A percentile compares a stretch with the other conserved stretches of the same genome.
Conservation (phyloP, 2,888 invertebrate species). For the Seira sanloemensis region DNA sequence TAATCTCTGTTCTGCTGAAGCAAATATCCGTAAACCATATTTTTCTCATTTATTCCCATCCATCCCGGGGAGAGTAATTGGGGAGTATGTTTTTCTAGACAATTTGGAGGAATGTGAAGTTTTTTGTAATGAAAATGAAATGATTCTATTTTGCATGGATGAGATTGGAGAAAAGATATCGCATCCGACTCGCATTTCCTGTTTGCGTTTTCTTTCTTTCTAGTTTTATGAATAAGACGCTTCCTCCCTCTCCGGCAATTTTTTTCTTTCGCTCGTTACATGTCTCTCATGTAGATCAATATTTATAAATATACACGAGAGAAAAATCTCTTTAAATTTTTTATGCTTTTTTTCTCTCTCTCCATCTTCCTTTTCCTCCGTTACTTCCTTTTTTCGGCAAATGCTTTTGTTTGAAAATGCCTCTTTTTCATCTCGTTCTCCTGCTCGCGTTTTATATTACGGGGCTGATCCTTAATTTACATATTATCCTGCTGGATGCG, state of each 20-base stretch:
- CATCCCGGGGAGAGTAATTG: too few species aligned
- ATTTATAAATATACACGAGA: constrained; percentile 3
- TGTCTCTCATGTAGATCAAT: constrained; percentile 8
- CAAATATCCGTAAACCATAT: too few species aligned
- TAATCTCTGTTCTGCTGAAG: too few species aligned
- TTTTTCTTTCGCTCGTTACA: not conserved
- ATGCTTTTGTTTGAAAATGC: too few species aligned
- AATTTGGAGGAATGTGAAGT: too few species aligned
- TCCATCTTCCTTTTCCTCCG: constrained; percentile 24
- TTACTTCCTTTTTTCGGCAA: constrained; percentile 8
- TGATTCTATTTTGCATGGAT: constrained; percentile 1
- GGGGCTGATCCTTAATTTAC: constrained; percentile 26
- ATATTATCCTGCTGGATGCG: constrained; percentile 24
- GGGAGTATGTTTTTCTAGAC: too few species aligned
- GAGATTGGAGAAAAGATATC: constrained; percentile 43
- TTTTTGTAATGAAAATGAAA: not conserved
- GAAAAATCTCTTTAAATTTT: constrained; percentile 12
- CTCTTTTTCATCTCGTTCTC: constrained; percentile 18
- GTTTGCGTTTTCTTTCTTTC: constrained; percentile 31
- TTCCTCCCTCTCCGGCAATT: constrained; percentile 31
- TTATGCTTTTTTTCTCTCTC: constrained; percentile 14
- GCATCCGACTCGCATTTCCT: constrained; percentile 40
- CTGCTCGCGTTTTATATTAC: constrained; percentile 24
- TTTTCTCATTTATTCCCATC: too few species aligned
- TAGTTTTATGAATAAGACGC: constrained; percentile 45